phyloP scores from a whole-genome alignment of 2,888 invertebrate genomes.

The Chrysolina haemoptera region DNA sequence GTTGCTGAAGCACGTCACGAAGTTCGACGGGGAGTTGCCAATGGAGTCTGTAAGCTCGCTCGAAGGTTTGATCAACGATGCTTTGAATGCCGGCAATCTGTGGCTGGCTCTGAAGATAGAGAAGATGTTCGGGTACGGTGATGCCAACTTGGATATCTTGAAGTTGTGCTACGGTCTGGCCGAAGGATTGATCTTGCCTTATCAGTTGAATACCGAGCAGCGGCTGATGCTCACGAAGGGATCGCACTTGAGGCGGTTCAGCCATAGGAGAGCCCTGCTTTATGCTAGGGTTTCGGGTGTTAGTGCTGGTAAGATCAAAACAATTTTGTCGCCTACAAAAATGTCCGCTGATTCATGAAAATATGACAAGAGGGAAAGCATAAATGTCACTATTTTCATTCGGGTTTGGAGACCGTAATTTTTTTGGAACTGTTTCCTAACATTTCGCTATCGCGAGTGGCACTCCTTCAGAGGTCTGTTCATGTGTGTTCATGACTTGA shows the following conservation, averaged over 20 bases:
- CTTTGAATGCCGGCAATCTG: slow-evolving; percentile 74
- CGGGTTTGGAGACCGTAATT: too few species aligned
- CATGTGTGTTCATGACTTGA: too few species aligned
- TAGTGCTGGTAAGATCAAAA: slow-evolving; percentile 59
- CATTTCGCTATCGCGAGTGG: too few species aligned
- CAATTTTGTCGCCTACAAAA: background rate
- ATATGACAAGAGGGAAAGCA: too few species aligned
- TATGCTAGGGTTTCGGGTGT: slow-evolving; percentile 60
- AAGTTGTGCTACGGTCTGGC: slow-evolving; percentile 77
- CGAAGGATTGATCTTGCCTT: slow-evolving; percentile 76
- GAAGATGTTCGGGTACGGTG: slow-evolving; percentile 70
- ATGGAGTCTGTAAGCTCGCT: slow-evolving; percentile 69
- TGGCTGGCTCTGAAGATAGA: slow-evolving; percentile 76
- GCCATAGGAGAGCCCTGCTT: slow-evolving; percentile 66
- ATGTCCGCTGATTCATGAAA: too few species aligned
- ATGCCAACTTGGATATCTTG: slow-evolving; percentile 74
- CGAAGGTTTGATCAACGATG: slow-evolving; percentile 71
- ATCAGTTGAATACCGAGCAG: slow-evolving; percentile 78
- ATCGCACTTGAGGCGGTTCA: slow-evolving; percentile 66
- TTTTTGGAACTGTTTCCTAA: too few species aligned
- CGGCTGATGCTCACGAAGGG: slow-evolving; percentile 72
- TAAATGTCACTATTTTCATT: too few species aligned
- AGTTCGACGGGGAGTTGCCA: slow-evolving; percentile 43
- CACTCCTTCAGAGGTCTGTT: too few species aligned
- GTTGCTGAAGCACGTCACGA: slow-evolving; percentile 49